Conservation (phyloP, 2,797 vertebrate species). For the Ptychadena robeensis region DNA sequence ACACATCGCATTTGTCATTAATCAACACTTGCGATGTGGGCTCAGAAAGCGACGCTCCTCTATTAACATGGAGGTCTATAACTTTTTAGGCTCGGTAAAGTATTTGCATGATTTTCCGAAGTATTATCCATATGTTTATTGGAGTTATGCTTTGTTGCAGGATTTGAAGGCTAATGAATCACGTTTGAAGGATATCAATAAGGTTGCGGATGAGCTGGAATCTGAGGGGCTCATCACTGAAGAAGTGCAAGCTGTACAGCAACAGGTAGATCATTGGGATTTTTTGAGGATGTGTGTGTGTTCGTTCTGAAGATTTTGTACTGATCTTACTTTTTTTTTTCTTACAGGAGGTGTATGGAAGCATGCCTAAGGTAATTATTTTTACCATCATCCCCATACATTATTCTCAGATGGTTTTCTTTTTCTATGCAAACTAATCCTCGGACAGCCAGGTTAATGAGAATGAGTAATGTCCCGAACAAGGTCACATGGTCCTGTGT, state of each 20-base stretch:
- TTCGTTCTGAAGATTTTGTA: not conserved
- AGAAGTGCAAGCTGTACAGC: conserved; percentile 86
- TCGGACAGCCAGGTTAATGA: too few relatives aligned
- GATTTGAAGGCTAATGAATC: conserved; percentile 98
- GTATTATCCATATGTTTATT: not conserved
- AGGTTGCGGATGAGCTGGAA: conserved; percentile 94
- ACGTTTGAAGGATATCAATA: conserved; percentile 97
- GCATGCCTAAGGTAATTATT: conserved; percentile 74
- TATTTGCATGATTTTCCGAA: not conserved
- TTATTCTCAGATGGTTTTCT: not conserved
- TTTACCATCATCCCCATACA: not conserved
- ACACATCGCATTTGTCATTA: too few relatives aligned
- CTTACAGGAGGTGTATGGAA: conserved; percentile 77
- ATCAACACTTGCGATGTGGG: too few relatives aligned
- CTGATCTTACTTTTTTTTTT: conserved; percentile 4
- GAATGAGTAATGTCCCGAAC: too few relatives aligned
- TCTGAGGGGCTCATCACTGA: conserved; percentile 97
- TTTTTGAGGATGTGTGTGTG: not conserved
- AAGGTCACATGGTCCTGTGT: too few relatives aligned
- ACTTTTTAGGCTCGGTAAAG: too few relatives aligned
- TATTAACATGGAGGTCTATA: too few relatives aligned
- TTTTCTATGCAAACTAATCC: too few relatives aligned
- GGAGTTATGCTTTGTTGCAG: conserved; percentile 69
- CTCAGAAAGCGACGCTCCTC: too few relatives aligned
- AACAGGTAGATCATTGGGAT: conserved; percentile 70